Percentiles rank a stretch among this genome's conserved stretches.
phyloP scores from a whole-genome alignment of 2,888 invertebrate species.

The Drosophila anceps region DNA sequence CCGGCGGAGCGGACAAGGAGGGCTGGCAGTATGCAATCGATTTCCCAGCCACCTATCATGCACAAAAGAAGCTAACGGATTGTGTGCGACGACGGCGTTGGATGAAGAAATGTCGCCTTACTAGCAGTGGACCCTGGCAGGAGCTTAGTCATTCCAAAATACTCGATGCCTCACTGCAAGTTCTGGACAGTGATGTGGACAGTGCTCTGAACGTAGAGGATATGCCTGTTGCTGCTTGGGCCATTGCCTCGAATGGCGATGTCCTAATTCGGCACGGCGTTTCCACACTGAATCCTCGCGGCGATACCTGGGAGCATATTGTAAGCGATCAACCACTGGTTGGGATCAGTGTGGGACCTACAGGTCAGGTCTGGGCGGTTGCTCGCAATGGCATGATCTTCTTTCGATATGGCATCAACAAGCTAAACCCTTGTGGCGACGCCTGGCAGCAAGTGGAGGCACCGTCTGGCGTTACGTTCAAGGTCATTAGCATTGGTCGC shows the following conservation, averaged over 20 bases:
- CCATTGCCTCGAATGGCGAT: slow-evolving; percentile 94
- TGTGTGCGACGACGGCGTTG: slow-evolving; percentile 94
- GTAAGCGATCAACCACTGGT: slow-evolving; percentile 92
- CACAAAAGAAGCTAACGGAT: slow-evolving; percentile 94
- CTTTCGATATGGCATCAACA: slow-evolving; percentile 91
- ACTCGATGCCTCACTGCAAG: slow-evolving; percentile 91
- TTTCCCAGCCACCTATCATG: slow-evolving; percentile 94
- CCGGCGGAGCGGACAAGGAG: slow-evolving; percentile 95
- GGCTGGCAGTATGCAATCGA: slow-evolving; percentile 98
- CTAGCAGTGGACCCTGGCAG: slow-evolving; percentile 95
- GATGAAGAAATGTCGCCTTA: slow-evolving; percentile 93
- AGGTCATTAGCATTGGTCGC: slow-evolving; percentile 90
- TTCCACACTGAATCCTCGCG: slow-evolving; percentile 89
- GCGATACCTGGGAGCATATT: slow-evolving; percentile 86
- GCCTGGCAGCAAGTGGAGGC: slow-evolving; percentile 93
- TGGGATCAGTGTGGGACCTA: slow-evolving; percentile 89
- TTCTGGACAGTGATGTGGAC: slow-evolving; percentile 86
- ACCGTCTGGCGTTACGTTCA: slow-evolving; percentile 89
- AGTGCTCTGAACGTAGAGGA: slow-evolving; percentile 70
- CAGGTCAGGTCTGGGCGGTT: slow-evolving; percentile 92
- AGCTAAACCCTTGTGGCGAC: slow-evolving; percentile 87
- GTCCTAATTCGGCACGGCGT: slow-evolving; percentile 93
- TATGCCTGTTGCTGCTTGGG: slow-evolving; percentile 90
- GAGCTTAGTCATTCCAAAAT: slow-evolving; percentile 94
- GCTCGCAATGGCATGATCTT: slow-evolving; percentile 94